Evolutionary conservation across 2,888 invertebrate species (phyloP), one percentile per base, ranked within the genome.

Genomic region (Cylloceria caligata): DNA sequence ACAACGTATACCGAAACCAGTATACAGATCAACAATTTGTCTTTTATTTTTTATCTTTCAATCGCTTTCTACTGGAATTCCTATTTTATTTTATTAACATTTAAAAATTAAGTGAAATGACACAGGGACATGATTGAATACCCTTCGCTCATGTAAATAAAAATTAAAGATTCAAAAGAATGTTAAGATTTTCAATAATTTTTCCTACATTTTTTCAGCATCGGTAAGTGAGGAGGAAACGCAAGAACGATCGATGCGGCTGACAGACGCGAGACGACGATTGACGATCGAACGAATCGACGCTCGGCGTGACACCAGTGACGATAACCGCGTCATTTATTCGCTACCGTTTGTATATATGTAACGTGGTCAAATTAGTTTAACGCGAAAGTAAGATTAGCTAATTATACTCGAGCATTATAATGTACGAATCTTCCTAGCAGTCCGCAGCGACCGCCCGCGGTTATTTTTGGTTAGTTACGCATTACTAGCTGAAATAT

Each of bases 341-440:
- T 39, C 64, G 24, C 9, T 24, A n/a, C 11, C 24, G 1, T 21
- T 42, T 34, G 45, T 49, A 24, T 47, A 65, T 68, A 75, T 67
- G 45, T 55, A 82, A 83, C 83, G 78, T 84, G 79, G 83, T 78
- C 80, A 85, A 87, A 88, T 89, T 88, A 90, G 86, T 87, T 88
- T 83, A 82, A 85, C 83, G 86, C 85, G 85, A 88, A 88, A 87
- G 86, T 87, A 87, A 88, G 87, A 90, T 90, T 87, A 89, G 87
- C 86, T 86, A 88, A 87, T 88, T 89, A 76, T 52, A 52, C 67
- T 68, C 16, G 4, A 21, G 21, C 45, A 55, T 62, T 72, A 34
- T 45, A 47, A 49, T 68, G 64, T 77, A 69, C 27, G 62, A 60
- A 42, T n/a, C 67, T 49, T 47, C 30, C 69, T 13, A n/a, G 62